A percentile compares a stretch with the other conserved stretches of the same genome.
Evolutionary conservation across 2,113 vertebrate genomes (phyloP).

Genomic region (Gavialis gangeticus): DNA sequence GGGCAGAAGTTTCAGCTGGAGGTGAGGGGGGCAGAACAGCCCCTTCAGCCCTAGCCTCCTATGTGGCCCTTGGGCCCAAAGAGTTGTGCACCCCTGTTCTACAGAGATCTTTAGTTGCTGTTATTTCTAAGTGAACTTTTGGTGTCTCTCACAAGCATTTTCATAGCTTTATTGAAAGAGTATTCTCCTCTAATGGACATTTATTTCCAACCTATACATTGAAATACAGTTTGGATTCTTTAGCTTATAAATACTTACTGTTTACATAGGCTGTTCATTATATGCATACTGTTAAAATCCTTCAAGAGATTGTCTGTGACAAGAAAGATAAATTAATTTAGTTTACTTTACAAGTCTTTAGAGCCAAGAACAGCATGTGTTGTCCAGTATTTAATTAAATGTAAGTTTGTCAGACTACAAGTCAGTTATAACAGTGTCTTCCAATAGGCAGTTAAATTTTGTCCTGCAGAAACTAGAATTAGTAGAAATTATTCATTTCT

Average conservation of each 20-base stretch:
- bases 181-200: neutral
- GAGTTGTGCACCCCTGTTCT: too few relatives aligned
- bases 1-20: too few relatives aligned
- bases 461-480: neutral
- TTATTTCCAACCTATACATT: neutral
- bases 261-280: conserved; percentile 57
- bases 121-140: too few relatives aligned
- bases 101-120: neutral
- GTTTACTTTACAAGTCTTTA: conserved; percentile 60
- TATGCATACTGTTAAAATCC: conserved; percentile 47
- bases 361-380: conserved; percentile 54
- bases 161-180: neutral
- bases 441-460: neutral
- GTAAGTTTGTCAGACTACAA: conserved; percentile 32
- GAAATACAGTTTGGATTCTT: conserved; percentile 46
- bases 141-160: conserved; percentile 16
- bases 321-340: conserved; percentile 69
- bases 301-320: conserved; percentile 63
- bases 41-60: too few relatives aligned
- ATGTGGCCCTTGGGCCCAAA: too few relatives aligned
- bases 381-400: conserved; percentile 56
- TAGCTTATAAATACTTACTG: conserved; percentile 45
- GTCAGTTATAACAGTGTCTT: conserved; percentile 27
- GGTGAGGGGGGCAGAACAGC: too few relatives aligned
- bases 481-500: conserved; percentile 38